These are phyloP conservation scores for Pelochelys cantorii DNA, from an alignment of 2,797 vertebrate genomes.

Conservation along the genomic window DNA sequence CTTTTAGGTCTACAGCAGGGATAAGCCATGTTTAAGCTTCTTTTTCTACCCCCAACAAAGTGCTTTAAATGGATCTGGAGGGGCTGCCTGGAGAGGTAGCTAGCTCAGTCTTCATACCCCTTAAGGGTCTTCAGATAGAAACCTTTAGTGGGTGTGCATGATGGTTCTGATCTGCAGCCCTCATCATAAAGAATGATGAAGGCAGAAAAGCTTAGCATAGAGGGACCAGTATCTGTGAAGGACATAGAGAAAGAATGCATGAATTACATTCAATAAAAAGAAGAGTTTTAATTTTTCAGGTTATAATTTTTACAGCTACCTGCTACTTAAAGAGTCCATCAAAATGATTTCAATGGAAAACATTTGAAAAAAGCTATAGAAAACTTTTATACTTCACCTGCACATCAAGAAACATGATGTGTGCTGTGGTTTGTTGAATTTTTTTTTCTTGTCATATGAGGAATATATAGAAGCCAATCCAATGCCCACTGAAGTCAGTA, in stretches of 20 bases:
- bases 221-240: neutral
- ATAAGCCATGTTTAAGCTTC: neutral
- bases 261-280: neutral
- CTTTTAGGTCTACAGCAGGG: neutral
- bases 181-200: neutral
- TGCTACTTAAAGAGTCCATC: neutral
- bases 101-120: neutral
- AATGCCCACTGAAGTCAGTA: neutral
- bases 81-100: neutral
- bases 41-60: neutral
- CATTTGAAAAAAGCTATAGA: fast-evolving
- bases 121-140: neutral
- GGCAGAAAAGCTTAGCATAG: neutral
- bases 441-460: neutral
- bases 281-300: neutral
- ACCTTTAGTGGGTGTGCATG: neutral
- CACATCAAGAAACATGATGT: neutral
- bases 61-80: neutral
- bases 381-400: neutral
- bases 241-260: neutral
- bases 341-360: neutral
- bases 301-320: neutral
- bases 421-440: neutral
- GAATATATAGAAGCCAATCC: neutral
- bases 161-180: neutral